A percentile compares a stretch with the other conserved stretches of the same genome.
These are phyloP conservation scores for Drosophila melanosoma DNA, from an alignment of 2,888 invertebrate genomes.

Conservation along the genomic window DNA sequence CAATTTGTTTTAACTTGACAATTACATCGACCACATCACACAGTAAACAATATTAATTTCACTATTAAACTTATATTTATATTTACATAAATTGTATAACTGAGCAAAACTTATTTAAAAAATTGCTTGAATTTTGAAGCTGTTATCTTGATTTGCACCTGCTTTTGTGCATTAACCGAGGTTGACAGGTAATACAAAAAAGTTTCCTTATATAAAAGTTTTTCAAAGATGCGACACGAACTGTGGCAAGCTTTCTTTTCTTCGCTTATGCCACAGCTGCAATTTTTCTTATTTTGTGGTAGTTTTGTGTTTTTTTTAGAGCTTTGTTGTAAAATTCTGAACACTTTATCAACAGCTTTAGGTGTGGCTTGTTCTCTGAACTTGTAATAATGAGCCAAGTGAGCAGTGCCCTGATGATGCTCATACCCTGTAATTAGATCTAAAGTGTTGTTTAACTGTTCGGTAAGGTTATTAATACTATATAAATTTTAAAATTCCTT, in stretches of 20 bases:
- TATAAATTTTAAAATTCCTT: too few relatives aligned
- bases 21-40: background rate
- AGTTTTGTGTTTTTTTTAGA: background rate
- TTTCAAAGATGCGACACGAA: slow-evolving; percentile 1
- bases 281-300: background rate
- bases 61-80: background rate
- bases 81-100: background rate
- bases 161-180: background rate
- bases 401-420: background rate
- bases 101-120: background rate
- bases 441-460: too few relatives aligned
- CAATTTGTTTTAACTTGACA: background rate
- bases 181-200: slow-evolving; percentile 1
- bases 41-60: background rate
- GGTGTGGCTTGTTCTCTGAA: background rate
- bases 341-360: background rate
- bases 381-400: background rate
- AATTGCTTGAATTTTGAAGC: background rate
- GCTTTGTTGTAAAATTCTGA: background rate
- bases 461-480: too few relatives aligned
- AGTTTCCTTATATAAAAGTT: background rate
- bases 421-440: background rate
- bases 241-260: slow-evolving; percentile 2
- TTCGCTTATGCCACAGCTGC: slow-evolving; percentile 20
- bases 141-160: slow-evolving; percentile 1